phyloP scores from a whole-genome alignment of 2,797 vertebrate genomes.

The Prunella strophiata region DNA sequence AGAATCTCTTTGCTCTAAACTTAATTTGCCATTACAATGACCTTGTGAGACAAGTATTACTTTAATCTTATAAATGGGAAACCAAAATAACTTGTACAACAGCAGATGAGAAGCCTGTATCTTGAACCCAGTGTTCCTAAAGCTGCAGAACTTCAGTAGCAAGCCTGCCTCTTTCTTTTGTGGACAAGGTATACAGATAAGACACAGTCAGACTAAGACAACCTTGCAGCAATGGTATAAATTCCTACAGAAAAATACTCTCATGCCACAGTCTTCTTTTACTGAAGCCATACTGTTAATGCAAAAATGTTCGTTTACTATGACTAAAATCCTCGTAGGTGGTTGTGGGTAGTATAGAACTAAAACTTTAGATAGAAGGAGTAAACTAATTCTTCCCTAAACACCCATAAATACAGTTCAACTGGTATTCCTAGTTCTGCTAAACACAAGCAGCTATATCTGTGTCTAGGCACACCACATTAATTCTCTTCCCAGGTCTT shows the following conservation, averaged over 20 bases:
- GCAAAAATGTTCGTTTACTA: neutral
- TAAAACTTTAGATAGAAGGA: neutral
- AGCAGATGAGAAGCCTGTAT: neutral
- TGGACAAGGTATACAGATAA: neutral
- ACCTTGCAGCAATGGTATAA: neutral
- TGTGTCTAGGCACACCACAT: neutral
- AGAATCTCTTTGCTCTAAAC: neutral
- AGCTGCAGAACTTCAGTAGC: neutral
- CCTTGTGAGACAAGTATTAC: neutral
- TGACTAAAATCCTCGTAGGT: neutral
- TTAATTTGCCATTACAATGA: constrained; percentile 35
- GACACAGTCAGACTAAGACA: neutral
- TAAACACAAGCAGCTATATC: neutral
- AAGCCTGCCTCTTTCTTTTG: neutral
- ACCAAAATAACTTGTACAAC: constrained; percentile 19
- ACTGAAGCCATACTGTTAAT: neutral
- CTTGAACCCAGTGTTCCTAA: neutral
- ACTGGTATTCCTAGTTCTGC: neutral
- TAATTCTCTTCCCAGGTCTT: neutral
- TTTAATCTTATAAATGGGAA: constrained; percentile 8
- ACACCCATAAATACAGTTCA: neutral
- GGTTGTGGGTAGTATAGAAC: neutral
- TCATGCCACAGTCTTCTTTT: neutral
- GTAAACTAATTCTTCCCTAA: neutral
- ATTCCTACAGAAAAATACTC: neutral